A percentile compares a stretch with the other conserved stretches of the same genome.
These are phyloP conservation scores for Urophycis tenuis DNA, from an alignment of 2,797 vertebrate species.

Conservation along the genomic window DNA sequence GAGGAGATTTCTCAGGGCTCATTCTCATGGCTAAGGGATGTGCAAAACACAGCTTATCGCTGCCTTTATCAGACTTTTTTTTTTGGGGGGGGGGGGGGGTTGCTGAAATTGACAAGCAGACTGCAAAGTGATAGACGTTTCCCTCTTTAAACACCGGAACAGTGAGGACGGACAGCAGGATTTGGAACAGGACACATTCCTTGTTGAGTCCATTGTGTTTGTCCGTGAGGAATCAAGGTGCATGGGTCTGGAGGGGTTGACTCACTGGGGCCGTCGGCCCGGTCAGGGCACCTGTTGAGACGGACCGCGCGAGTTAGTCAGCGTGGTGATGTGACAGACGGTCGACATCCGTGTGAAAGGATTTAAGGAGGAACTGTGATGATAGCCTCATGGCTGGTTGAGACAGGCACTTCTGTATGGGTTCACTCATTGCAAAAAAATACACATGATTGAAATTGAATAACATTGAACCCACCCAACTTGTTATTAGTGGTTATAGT, in stretches of 20 bases:
- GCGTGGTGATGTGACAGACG: not conserved
- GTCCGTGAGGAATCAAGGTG: slow-evolving; percentile 9
- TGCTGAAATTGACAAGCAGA: slow-evolving; percentile 41
- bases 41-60: slow-evolving; percentile 58
- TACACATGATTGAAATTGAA: not conserved
- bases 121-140: slow-evolving; percentile 57
- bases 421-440: not conserved
- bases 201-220: slow-evolving; percentile 19
- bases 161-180: slow-evolving; percentile 25
- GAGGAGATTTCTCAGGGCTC: slow-evolving; percentile 42
- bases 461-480: not conserved
- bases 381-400: not conserved
- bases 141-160: slow-evolving; percentile 53
- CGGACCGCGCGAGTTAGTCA: too few relatives aligned
- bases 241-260: slow-evolving; percentile 21
- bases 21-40: slow-evolving; percentile 46
- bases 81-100: too few relatives aligned
- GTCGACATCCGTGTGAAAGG: not conserved
- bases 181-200: slow-evolving; percentile 31
- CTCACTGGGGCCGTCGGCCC: slow-evolving; percentile 7
- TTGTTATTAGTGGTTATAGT: too few relatives aligned
- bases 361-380: not conserved
- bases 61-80: slow-evolving; percentile 60
- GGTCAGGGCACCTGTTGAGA: not conserved
- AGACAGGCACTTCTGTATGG: not conserved